Conservation (phyloP, 2,797 vertebrate genomes). For the Pseudochirops corinnae region DNA sequence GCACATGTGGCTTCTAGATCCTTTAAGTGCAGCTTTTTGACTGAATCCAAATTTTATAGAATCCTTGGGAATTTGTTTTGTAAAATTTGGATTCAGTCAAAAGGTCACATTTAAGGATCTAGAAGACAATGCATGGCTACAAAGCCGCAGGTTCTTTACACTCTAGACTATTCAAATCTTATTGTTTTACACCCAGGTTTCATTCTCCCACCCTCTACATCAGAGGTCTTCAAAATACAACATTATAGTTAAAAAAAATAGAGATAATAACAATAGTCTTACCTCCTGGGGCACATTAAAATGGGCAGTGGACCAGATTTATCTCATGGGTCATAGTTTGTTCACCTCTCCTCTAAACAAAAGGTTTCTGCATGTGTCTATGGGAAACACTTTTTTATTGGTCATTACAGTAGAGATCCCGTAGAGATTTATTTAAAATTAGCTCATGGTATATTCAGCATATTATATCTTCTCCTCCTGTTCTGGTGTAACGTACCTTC, state of each 20-base stretch:
- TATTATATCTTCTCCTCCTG: neutral
- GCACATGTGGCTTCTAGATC: too few species aligned
- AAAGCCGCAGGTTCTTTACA: too few species aligned
- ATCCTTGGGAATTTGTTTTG: too few species aligned
- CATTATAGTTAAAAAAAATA: neutral
- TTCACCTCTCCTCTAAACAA: neutral
- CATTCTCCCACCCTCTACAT: neutral
- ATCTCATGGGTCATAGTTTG: too few species aligned
- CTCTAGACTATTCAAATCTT: neutral
- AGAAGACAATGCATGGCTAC: too few species aligned
- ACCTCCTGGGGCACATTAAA: neutral
- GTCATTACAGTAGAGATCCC: too few species aligned
- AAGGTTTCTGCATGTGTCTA: neutral
- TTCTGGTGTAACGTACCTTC: neutral
- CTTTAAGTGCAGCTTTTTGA: too few species aligned
- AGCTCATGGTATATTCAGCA: neutral
- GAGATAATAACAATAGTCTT: neutral
- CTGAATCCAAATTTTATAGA: too few species aligned
- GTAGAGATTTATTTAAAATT: neutral
- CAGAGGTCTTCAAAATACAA: neutral
- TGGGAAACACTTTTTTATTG: neutral
- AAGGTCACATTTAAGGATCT: too few species aligned
- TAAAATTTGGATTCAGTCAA: too few species aligned
- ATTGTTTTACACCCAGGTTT: neutral
- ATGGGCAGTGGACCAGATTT: neutral